Percentiles rank a stretch among this genome's conserved stretches.
phyloP scores from a whole-genome alignment of 2,888 invertebrate species.

The Euclidia mi region DNA sequence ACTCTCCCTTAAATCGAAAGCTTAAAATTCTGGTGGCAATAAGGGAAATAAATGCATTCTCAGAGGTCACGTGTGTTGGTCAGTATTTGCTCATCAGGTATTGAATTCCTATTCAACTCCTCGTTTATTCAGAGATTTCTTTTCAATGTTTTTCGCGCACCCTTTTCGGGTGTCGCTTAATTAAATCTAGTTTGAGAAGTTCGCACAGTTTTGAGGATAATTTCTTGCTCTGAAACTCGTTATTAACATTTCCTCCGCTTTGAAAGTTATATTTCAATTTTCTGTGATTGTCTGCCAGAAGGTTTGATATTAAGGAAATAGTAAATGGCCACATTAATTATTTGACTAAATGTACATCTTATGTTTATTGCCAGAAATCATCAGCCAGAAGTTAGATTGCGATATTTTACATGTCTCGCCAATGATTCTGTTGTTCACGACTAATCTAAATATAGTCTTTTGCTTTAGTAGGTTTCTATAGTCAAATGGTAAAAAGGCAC shows the following conservation, averaged over 20 bases:
- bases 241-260: slow-evolving; percentile 21
- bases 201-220: slow-evolving; percentile 15
- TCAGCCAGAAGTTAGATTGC: no score
- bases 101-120: slow-evolving; percentile 61
- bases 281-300: no score
- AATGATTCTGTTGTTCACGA: no score
- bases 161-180: slow-evolving; percentile 56
- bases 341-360: no score
- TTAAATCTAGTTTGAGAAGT: slow-evolving; percentile 62
- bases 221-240: slow-evolving; percentile 13
- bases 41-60: no score
- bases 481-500: no score
- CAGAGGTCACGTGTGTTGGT: slow-evolving; percentile 37
- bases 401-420: no score
- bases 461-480: no score
- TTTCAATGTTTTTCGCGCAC: slow-evolving; percentile 62
- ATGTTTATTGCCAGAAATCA: no score
- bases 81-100: slow-evolving; percentile 36
- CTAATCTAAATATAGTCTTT: no score
- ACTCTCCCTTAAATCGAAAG: slow-evolving; percentile 30
- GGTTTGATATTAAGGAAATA: no score
- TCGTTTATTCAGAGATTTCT: slow-evolving; percentile 72
- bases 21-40: slow-evolving; percentile 26
- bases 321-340: no score
- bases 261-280: slow-evolving; percentile 1